Evolutionary conservation across 2,888 invertebrate species (phyloP), one percentile per base, ranked within the genome.

Genomic region (Taenaris catops): DNA sequence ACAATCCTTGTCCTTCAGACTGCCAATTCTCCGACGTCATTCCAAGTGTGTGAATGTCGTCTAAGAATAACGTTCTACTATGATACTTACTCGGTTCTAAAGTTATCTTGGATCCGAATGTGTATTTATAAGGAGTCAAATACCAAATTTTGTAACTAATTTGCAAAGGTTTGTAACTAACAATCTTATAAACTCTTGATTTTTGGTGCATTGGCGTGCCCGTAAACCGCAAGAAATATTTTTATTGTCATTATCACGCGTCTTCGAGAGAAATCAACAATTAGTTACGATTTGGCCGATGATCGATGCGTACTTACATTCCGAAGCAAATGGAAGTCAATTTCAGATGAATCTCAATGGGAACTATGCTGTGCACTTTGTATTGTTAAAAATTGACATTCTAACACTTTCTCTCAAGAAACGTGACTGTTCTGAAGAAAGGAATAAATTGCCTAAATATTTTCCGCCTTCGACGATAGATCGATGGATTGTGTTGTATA

Each of bases 291-390:
- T 57, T 62, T 48, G 51, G 19, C 16, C 41, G 38, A 34, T 40
- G 41, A 45, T 43, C 43, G 41, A 47, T 43, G 42, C 45, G 37
- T 41, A 39, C 29, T 39, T 46, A 38, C 46, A 41, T 45, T 33
- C 42, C 51, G 53, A 41, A 41, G 48, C 67, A 51, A 71, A 73
- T 64, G 55, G 56, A 48, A 56, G 47, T 54, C 49, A 55, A 54
- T 55, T 55, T 48, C 55, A 46, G 55, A 67, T 58, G 73, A 74
- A 74, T 73, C 61, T 64, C 53, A 41, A 33, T 28, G 36, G 36
- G 24, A 53, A 49, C 50, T 44, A 35, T 51, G 47, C 43, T n/a
- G n/a, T n/a, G n/a, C n/a, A n/a, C n/a, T 37, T 34, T 37, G 37
- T 25, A 28, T 34, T 33, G 28, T 33, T 34, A 27, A 38, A 29